Percentiles rank a stretch among this genome's conserved stretches.
Conservation (phyloP, 2,113 vertebrate species). For the Mobula hypostoma region DNA sequence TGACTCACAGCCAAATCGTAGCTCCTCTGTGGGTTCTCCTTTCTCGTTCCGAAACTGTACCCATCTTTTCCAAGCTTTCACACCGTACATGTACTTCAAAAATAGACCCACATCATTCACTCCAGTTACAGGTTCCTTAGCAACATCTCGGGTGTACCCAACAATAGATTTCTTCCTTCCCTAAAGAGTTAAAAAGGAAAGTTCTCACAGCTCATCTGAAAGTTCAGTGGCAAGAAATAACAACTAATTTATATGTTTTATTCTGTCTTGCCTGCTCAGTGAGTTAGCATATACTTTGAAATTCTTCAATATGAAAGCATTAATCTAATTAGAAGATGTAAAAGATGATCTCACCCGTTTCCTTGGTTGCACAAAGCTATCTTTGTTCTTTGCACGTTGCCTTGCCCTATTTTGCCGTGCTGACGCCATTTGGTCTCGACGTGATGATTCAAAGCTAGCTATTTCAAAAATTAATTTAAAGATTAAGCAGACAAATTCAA, state of each 20-base stretch:
- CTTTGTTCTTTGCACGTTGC: slow-evolving; percentile 50
- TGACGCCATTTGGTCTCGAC: not conserved
- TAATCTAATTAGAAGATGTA: not conserved
- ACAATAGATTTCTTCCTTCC: slow-evolving; percentile 68
- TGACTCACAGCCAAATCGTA: slow-evolving; percentile 64
- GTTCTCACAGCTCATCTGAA: not conserved
- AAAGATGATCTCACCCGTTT: slow-evolving; percentile 64
- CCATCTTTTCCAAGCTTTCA: slow-evolving; percentile 92
- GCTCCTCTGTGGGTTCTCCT: slow-evolving; percentile 66
- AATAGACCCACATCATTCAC: slow-evolving; percentile 65
- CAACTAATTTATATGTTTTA: not conserved
- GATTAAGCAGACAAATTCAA: not conserved
- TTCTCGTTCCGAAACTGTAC: slow-evolving; percentile 81
- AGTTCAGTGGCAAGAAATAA: not conserved
- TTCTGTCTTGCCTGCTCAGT: not conserved
- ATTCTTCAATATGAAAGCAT: not conserved
- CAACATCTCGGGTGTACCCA: slow-evolving; percentile 53
- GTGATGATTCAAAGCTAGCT: slow-evolving; percentile 30
- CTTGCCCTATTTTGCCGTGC: slow-evolving; percentile 18
- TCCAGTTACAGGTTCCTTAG: slow-evolving; percentile 58
- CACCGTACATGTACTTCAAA: slow-evolving; percentile 82
- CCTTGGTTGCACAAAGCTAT: slow-evolving; percentile 70
- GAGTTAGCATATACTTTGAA: not conserved
- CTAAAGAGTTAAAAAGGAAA: slow-evolving; percentile 47
- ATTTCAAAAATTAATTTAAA: not conserved